A percentile compares a stretch with the other conserved stretches of the same genome.
phyloP scores from a whole-genome alignment of 2,113 vertebrate genomes.

The Callionymus lyra region DNA sequence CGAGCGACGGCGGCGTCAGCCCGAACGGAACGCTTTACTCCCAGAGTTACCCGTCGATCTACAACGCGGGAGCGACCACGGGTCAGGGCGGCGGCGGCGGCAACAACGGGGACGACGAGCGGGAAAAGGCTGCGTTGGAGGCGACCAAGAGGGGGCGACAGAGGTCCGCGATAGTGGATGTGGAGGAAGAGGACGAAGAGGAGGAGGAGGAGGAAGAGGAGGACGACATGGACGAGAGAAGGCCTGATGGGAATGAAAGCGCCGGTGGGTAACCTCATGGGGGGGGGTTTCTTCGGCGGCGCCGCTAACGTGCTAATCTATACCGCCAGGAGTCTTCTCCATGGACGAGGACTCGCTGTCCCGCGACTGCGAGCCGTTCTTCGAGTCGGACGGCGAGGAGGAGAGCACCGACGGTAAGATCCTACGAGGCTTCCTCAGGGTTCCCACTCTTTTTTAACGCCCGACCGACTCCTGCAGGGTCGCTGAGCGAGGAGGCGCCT shows the following conservation, averaged over 20 bases:
- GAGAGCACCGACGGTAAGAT: conserved; percentile 74
- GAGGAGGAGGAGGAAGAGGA: conserved; percentile 60
- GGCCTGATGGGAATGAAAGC: conserved; percentile 62
- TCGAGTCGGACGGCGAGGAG: conserved; percentile 75
- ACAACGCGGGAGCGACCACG: conserved; percentile 39
- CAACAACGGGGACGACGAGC: conserved; percentile 43
- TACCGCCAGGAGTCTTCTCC: conserved; percentile 75
- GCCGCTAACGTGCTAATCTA: not conserved
- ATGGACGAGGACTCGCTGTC: conserved; percentile 87
- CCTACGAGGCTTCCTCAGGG: too few species aligned
- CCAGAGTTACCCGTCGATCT: conserved; percentile 76
- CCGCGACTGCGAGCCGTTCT: conserved; percentile 78
- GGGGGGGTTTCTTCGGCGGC: not conserved
- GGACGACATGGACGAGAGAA: conserved; percentile 65
- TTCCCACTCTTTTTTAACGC: too few species aligned
- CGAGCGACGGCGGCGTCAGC: conserved; percentile 48
- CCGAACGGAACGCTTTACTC: conserved; percentile 62
- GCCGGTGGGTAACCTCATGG: conserved; percentile 45
- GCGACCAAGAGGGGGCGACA: conserved; percentile 38
- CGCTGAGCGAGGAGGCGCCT: conserved; percentile 77
- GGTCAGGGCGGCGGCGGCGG: conserved; percentile 38
- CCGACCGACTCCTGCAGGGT: conserved; percentile 48
- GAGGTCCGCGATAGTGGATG: conserved; percentile 50
- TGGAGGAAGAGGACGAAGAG: conserved; percentile 61
- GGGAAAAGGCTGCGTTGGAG: conserved; percentile 39